Percentiles rank a stretch among this genome's conserved stretches.
Evolutionary conservation across 2,888 invertebrate genomes (phyloP).

Genomic region (Orthosia gothica): DNA sequence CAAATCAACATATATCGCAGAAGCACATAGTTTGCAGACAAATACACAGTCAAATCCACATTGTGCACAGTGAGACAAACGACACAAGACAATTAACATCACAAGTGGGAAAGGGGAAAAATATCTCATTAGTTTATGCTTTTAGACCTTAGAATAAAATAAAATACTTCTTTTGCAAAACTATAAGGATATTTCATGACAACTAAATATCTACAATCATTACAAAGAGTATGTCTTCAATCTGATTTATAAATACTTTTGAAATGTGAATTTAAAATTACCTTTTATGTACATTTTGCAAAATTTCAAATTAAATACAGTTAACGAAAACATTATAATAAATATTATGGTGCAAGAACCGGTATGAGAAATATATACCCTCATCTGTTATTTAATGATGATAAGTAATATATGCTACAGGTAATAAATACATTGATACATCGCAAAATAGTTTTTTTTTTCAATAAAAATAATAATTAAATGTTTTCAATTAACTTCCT

Average conservation of each 20-base stretch:
- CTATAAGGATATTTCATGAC: too few species aligned
- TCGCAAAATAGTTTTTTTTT: too few species aligned
- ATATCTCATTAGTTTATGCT: conserved; percentile 53
- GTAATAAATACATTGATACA: too few species aligned
- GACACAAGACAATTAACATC: conserved; percentile 88
- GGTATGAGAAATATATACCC: too few species aligned
- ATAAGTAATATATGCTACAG: too few species aligned
- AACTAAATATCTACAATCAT: neutral
- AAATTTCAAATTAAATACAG: neutral
- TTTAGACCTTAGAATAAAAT: conserved; percentile 2
- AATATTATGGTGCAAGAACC: too few species aligned
- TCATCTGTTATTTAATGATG: too few species aligned
- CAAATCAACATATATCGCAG: conserved; percentile 58
- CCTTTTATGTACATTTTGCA: neutral
- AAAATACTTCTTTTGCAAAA: neutral
- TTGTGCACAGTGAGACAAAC: conserved; percentile 72
- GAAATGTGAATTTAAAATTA: neutral
- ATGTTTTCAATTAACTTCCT: too few species aligned
- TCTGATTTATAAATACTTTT: neutral
- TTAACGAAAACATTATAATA: neutral
- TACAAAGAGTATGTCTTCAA: neutral
- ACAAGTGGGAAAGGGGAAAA: conserved; percentile 76
- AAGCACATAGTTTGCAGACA: conserved; percentile 77
- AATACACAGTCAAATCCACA: conserved; percentile 83
- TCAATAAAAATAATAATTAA: too few species aligned